Base-by-base conservation (phyloP, 1,140 invertebrate genomes). In the Drosophila lini region DNA sequence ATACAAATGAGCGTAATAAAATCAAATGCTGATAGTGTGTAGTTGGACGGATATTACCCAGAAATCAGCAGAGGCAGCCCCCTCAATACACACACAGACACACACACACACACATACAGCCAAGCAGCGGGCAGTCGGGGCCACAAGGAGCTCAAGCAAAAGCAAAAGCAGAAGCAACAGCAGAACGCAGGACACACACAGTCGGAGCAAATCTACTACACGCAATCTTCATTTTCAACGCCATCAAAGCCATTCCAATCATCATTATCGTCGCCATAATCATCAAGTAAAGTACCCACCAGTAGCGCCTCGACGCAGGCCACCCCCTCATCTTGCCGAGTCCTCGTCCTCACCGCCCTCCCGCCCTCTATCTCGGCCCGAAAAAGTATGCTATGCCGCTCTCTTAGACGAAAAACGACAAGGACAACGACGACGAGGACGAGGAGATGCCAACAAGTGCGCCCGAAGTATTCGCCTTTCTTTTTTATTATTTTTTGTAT, bases 221-320 rank as follows among this genome's bases (percentile, higher is more conserved):
- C 89, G 89, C 89, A 91, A 91, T 91, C 90, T 91, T 91, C 90
- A 91, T 91, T 91, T 91, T 90, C 81, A 91, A 91, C 90, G 90
- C 90, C 90, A 91, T 91, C 90, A 91, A 91, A 91, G 78, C 90
- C 90, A 91, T 91, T 91, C 86, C 90, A 91, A 91, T 91, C 90
- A 91, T 91, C 90, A 91, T 91, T 91, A 91, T 91, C 90, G 90
- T 91, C 90, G 90, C 90, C 90, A 91, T 91, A 91, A 91, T 91
- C 90, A 91, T 91, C 90, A 91, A 89, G 81, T 78, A 90, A 91
- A 91, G 86, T 88, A 91, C 90, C 90, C 90, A 91, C 90, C 90
- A 90, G 90, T 91, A 86, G 90, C 64, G 83, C 82, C 62, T 61
- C 61, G 58, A 69, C 64, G 63, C 74, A 74, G 70, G 64, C 38